Evolutionary conservation across 92 coral and sea anemone species (phyloP).

Genomic region (Epizoanthus ramosus): DNA sequence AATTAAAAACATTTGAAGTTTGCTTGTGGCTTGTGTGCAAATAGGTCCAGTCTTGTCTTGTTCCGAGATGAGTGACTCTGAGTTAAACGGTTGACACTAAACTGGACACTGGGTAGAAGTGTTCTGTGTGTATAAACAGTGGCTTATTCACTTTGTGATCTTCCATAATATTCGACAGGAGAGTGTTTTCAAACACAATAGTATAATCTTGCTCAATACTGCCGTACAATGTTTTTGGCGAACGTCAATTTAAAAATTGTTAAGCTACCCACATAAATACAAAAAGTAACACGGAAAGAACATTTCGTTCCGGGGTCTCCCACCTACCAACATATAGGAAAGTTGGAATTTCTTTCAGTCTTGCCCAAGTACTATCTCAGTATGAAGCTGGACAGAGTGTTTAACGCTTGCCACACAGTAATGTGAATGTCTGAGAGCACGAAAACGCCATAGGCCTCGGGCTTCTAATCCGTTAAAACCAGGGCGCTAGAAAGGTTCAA

Average conservation of each 20-base stretch:
- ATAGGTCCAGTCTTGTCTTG: not conserved
- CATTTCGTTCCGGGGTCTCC: not conserved
- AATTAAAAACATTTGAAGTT: not conserved
- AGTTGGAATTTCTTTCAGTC: not conserved
- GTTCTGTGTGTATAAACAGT: conserved; percentile 2
- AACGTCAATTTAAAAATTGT: not conserved
- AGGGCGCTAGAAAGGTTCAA: too few species aligned
- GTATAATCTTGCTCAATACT: not conserved
- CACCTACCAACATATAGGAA: not conserved
- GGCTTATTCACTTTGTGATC: conserved; percentile 4
- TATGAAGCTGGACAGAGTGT: not conserved
- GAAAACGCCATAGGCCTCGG: not conserved
- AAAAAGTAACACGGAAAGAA: not conserved
- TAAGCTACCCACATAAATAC: not conserved
- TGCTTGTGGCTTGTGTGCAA: not conserved
- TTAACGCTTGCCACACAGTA: not conserved
- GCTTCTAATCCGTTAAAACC: not conserved
- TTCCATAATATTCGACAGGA: conserved; percentile 2
- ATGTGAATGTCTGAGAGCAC: not conserved
- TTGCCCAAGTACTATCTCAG: not conserved
- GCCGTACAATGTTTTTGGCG: not conserved
- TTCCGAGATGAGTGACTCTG: not conserved
- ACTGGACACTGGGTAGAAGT: not conserved
- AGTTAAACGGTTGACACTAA: not conserved
- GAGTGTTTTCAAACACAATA: conserved; percentile 33